These are phyloP conservation scores for Neuroterus valhalla DNA, from an alignment of 1,140 invertebrate genomes.

Conservation along the genomic window DNA sequence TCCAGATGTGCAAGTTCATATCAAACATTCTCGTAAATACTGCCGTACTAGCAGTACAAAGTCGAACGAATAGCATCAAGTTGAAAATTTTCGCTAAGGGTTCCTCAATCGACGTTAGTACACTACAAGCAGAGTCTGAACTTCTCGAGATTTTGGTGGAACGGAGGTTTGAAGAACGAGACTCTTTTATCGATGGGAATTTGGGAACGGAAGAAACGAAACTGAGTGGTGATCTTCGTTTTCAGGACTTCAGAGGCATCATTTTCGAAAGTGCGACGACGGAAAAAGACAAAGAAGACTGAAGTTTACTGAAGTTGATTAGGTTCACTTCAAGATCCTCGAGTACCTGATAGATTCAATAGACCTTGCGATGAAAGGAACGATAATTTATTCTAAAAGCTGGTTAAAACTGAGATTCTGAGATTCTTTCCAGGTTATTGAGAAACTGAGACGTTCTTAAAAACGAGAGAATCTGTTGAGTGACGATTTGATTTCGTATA, in stretches of 20 bases:
- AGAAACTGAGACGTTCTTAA: too few relatives aligned
- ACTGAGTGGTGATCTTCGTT: background rate
- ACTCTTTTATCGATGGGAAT: background rate
- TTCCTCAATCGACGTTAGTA: background rate
- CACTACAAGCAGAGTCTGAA: background rate
- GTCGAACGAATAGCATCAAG: background rate
- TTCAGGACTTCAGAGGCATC: background rate
- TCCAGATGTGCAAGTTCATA: background rate
- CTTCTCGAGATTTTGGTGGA: background rate
- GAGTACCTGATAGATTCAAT: background rate
- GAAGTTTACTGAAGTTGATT: background rate
- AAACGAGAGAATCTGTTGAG: too few relatives aligned
- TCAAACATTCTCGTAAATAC: background rate
- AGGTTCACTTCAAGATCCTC: background rate
- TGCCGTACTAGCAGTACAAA: background rate
- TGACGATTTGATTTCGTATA: too few relatives aligned
- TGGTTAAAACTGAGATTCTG: too few relatives aligned
- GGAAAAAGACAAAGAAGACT: constrained; percentile 19
- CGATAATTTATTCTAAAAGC: background rate
- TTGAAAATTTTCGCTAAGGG: background rate
- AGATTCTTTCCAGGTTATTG: too few relatives aligned
- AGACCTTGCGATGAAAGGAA: background rate
- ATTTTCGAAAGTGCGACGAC: constrained; percentile 6
- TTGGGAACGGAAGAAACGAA: background rate
- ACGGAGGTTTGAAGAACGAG: background rate